A percentile compares a stretch with the other conserved stretches of the same genome.
Evolutionary conservation across 1,140 invertebrate genomes (phyloP).

Genomic region (Conus betulinus): DNA sequence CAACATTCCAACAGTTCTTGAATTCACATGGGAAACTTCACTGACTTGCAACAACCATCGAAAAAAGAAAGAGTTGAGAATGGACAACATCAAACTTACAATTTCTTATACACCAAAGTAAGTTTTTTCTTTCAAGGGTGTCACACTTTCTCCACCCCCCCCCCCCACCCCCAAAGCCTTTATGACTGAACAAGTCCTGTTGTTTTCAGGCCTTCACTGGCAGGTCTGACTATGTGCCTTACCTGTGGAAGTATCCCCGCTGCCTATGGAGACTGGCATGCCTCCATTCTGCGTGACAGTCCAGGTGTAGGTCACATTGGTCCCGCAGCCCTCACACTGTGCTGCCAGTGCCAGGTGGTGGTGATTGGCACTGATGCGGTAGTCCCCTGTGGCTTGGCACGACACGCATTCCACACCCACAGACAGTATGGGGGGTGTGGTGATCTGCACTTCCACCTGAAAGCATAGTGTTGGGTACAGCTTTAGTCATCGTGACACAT

Average conservation of each 20-base stretch:
- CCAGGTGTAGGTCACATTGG: conserved; percentile 50
- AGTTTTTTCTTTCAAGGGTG: too few species aligned
- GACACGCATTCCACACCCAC: conserved; percentile 60
- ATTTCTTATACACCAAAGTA: too few species aligned
- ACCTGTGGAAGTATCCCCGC: conserved; percentile 32
- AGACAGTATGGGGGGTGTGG: conserved; percentile 45
- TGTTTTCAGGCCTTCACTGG: too few species aligned
- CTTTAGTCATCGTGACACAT: neutral
- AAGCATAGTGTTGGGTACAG: neutral
- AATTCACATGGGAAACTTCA: too few species aligned
- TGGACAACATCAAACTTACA: too few species aligned
- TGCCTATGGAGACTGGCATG: neutral
- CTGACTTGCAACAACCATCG: too few species aligned
- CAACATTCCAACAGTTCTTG: too few species aligned
- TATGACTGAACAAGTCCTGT: too few species aligned
- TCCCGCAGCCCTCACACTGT: conserved; percentile 52
- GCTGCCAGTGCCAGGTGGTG: conserved; percentile 56
- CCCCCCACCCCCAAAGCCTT: too few species aligned
- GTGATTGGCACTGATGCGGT: conserved; percentile 49
- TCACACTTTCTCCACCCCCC: too few species aligned
- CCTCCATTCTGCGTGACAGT: conserved; percentile 34
- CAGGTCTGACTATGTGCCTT: neutral
- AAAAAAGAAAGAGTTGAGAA: too few species aligned
- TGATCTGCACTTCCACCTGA: conserved; percentile 56
- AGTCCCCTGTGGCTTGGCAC: conserved; percentile 46